Evolutionary conservation across 1,140 invertebrate species (phyloP).

Genomic region (Anadara kagoshimensis): DNA sequence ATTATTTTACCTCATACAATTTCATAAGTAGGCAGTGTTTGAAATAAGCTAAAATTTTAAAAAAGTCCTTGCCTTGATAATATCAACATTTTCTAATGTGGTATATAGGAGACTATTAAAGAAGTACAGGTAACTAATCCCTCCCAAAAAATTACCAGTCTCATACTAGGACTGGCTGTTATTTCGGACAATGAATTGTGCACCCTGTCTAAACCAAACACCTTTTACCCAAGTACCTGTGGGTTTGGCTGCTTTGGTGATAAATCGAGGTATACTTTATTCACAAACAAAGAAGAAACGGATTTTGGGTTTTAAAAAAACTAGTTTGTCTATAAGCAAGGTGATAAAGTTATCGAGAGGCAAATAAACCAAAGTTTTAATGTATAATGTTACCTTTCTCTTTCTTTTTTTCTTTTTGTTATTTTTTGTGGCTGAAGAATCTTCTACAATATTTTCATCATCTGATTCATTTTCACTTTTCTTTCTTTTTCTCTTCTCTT

Average conservation of each 20-base stretch:
- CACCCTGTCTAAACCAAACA: no score
- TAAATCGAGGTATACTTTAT: no score
- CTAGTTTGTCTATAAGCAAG: not conserved
- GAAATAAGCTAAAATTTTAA: not conserved
- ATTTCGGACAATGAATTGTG: not conserved
- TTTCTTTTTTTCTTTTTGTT: conserved; percentile 9
- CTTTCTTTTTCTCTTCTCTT: not conserved
- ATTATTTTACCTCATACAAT: not conserved
- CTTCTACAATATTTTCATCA: conserved; percentile 2
- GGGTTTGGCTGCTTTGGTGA: no score
- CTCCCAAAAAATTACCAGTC: not conserved
- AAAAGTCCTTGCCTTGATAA: no score
- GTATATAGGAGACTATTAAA: no score
- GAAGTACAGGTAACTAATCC: not conserved
- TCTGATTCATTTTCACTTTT: not conserved
- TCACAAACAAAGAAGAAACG: not conserved
- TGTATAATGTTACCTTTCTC: conserved; percentile 4
- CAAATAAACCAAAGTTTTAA: not conserved
- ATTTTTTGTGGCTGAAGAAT: not conserved
- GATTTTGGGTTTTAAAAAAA: not conserved
- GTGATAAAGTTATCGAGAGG: not conserved
- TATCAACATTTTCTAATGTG: no score
- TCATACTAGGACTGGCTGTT: not conserved
- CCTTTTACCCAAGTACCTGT: not conserved
- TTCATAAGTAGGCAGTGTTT: not conserved